Base-by-base conservation (phyloP, 1,140 invertebrate genomes). In the Papilio aristodemus region DNA sequence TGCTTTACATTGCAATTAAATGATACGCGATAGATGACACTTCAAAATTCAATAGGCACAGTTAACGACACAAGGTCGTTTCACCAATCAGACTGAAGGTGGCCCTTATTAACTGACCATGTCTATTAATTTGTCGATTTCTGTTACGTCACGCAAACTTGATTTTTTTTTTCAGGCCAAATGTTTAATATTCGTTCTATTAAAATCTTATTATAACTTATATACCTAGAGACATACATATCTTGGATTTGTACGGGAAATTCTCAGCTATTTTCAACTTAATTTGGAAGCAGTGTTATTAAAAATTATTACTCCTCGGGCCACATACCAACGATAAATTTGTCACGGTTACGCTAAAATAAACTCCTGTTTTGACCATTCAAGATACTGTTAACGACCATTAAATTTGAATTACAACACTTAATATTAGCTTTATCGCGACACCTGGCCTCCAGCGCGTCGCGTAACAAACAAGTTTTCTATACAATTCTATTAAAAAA, bases 31-130 rank as follows among this genome's bases (percentile, higher is more conserved):
- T 41, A 27, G 67, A 38, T 4, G 58, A 60, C 4, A 60, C 57
- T 68, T 59, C n/a, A 58, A 7, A 38, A 57, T 64, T 62, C 19
- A 22, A 70, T 57, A 63, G 46, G 11, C 36, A 69, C 11, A 43
- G 43, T 32, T 54, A 54, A 36, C 59, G 17, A 69, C 10, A 57
- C 19, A 70, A 70, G 68, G 68, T 70, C 46, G 36, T 32, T 22
- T 25, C 17, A 43, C 11, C 32, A 54, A 50, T 70, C 37, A 50
- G 27, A 38, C 27, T 25, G 38, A 5, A 57, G 43, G 43, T 63
- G 32, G 54, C 32, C 4, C 58, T 60, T 27, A 38, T 57, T 54
- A 71, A 73, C 70, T 71, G 59, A 70, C 60, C 62, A 27, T 39
- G 25, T 62, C 63, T 63, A 62, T 46, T 27, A 64, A 64, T 58